A percentile compares a stretch with the other conserved stretches of the same genome.
Evolutionary conservation across 1,140 invertebrate genomes (phyloP).

Genomic region (Arctopsyche grandis): DNA sequence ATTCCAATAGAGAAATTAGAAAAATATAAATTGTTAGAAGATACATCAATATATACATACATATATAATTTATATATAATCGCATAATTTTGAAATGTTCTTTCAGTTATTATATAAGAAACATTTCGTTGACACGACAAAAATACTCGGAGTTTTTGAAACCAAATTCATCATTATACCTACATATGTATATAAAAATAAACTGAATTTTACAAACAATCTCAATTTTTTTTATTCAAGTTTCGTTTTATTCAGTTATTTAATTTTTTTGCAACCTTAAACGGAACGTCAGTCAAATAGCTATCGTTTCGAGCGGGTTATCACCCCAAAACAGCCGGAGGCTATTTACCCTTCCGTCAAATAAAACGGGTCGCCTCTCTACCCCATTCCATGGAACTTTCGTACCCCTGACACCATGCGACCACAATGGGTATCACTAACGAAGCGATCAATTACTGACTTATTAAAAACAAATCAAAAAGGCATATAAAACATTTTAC

Average conservation of each 20-base stretch:
- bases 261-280: not conserved
- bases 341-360: conserved; percentile 43
- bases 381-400: not conserved
- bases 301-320: conserved; percentile 29
- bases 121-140: too few relatives aligned
- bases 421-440: not conserved
- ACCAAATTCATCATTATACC: too few relatives aligned
- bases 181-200: too few relatives aligned
- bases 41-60: too few relatives aligned
- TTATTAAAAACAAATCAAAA: not conserved
- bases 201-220: too few relatives aligned
- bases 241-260: not conserved
- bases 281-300: conserved; percentile 31
- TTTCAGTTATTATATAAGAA: too few relatives aligned
- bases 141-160: too few relatives aligned
- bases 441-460: not conserved
- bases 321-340: conserved; percentile 42
- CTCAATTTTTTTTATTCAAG: not conserved
- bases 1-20: too few relatives aligned
- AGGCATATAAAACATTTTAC: too few relatives aligned
- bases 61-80: too few relatives aligned
- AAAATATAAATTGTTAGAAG: too few relatives aligned
- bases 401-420: not conserved
- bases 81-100: too few relatives aligned
- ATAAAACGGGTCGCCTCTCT: conserved; percentile 19